Evolutionary conservation across 2,113 vertebrate genomes (phyloP).

Genomic region (Benitochromis conjunctus): DNA sequence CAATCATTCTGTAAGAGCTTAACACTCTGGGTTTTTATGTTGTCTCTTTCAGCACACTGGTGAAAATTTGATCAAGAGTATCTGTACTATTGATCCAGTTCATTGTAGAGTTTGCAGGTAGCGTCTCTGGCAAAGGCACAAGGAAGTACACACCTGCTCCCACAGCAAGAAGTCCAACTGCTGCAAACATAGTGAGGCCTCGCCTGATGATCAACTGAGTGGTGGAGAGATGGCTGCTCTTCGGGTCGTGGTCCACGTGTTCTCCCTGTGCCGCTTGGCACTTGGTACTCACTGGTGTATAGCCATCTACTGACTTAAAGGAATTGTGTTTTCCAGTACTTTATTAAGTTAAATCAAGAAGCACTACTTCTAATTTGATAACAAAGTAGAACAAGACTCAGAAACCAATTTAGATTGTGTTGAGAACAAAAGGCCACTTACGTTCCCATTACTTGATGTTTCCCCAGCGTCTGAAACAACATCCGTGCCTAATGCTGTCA

Average conservation of each 20-base stretch:
- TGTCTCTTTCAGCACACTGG: not conserved
- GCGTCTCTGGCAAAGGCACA: slow-evolving; percentile 49
- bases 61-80: not conserved
- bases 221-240: slow-evolving; percentile 36
- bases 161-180: slow-evolving; percentile 47
- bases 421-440: not conserved
- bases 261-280: not conserved
- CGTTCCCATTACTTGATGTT: not conserved
- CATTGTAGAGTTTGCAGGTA: not conserved
- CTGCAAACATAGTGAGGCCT: slow-evolving; percentile 53
- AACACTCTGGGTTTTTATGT: not conserved
- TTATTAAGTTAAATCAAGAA: not conserved
- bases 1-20: not conserved
- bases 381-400: not conserved
- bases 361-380: not conserved
- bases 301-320: slow-evolving; percentile 27
- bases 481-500: not conserved
- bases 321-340: not conserved
- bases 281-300: not conserved
- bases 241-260: not conserved
- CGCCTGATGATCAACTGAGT: slow-evolving; percentile 69
- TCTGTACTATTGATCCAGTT: slow-evolving; percentile 39
- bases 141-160: slow-evolving; percentile 51
- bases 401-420: not conserved
- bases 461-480: not conserved